phyloP scores from a whole-genome alignment of 2,888 invertebrate genomes.

The Eremobia ochroleuca region DNA sequence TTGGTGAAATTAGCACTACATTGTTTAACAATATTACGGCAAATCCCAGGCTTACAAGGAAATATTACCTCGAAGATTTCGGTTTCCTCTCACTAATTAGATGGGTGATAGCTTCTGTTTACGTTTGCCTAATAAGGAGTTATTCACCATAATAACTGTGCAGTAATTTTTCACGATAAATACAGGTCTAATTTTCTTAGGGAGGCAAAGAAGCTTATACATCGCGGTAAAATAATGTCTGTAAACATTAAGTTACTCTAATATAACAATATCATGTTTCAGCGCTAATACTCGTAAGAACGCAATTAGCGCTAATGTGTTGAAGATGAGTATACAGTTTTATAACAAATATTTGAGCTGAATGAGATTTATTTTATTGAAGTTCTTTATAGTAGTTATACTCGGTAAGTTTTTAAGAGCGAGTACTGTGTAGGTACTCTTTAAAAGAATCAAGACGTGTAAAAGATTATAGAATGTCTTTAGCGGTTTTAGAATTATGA shows the following conservation, averaged over 20 bases:
- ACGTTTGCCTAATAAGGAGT: conserved; percentile 14
- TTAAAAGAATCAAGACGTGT: too few relatives aligned
- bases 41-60: conserved; percentile 5
- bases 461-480: too few relatives aligned
- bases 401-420: background rate
- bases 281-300: background rate
- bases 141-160: conserved; percentile 25
- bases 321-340: background rate
- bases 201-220: background rate
- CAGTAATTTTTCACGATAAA: conserved; percentile 29
- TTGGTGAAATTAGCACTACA: too few relatives aligned
- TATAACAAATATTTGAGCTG: background rate
- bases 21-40: conserved; percentile 14
- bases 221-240: background rate
- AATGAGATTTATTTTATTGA: background rate
- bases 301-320: background rate
- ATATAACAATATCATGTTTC: conserved; percentile 7
- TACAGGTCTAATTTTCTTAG: conserved; percentile 10
- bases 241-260: conserved; percentile 15
- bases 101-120: conserved; percentile 41
- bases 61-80: conserved; percentile 22
- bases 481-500: background rate
- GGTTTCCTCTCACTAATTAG: conserved; percentile 38
- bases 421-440: background rate
- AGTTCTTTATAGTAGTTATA: background rate